These are phyloP conservation scores for Pseudococcus longispinus DNA, from an alignment of 2,888 invertebrate species.

Conservation along the genomic window DNA sequence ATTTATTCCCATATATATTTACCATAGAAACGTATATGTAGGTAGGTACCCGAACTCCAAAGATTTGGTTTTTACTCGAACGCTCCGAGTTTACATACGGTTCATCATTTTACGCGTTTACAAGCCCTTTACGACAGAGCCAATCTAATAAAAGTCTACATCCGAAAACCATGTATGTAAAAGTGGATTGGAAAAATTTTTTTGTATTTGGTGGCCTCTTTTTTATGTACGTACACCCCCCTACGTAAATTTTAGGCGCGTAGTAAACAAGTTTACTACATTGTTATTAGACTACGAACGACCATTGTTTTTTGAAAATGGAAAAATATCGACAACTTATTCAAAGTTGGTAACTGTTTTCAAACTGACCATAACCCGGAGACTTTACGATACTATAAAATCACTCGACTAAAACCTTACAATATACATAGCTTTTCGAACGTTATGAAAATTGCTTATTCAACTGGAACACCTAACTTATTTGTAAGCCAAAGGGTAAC, in stretches of 20 bases:
- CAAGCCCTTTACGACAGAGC: background rate
- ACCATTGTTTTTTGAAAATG: background rate
- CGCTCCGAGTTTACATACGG: background rate
- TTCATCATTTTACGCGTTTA: background rate
- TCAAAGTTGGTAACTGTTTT: conserved; percentile 2
- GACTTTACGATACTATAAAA: conserved; percentile 37
- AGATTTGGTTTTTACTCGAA: background rate
- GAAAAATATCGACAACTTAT: conserved; percentile 3
- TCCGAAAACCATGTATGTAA: background rate
- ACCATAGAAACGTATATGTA: too few relatives aligned
- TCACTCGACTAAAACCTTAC: background rate
- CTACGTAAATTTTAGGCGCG: background rate
- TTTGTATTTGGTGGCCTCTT: too few relatives aligned
- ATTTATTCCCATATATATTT: conserved; percentile 10
- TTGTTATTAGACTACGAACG: background rate
- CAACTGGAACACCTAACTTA: conserved; percentile 19
- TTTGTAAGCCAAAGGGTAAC: background rate
- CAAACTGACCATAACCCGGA: conserved; percentile 29
- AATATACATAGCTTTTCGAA: background rate
- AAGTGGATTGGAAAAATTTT: background rate
- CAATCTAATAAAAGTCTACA: background rate
- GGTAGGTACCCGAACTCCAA: background rate
- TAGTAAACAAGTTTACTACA: background rate
- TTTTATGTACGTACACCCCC: background rate
- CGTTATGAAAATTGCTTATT: background rate